Evolutionary conservation across 35 echinoderm and acorn worm genomes (phyloP), one percentile per base, ranked within the genome.

Genomic region (Anneissia japonica): DNA sequence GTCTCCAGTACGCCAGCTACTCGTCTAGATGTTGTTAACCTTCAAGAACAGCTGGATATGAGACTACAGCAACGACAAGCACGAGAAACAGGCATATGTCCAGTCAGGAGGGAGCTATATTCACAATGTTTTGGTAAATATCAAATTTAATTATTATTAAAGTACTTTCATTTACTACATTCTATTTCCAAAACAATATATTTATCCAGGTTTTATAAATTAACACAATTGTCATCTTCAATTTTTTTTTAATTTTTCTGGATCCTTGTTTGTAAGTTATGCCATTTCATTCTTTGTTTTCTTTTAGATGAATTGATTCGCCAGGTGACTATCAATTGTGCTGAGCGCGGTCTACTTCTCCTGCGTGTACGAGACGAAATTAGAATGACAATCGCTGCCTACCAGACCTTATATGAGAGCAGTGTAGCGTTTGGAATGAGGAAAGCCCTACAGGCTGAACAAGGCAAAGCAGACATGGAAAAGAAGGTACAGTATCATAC

Each of bases 1-100:
- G 96, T 99, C 36, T 99, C 96, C 34, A 99, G 96, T 87, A 99
- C 96, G 33, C 96, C 96, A 86, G 96, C 96, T 74, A 99, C 96
- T 19, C 39, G 96, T 74, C 92, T 99, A 82, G 96, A 99, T 77
- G 96, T 99, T 19, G 96, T 99, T 43, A 99, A 99, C 32, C 91
- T 99, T 13, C 96, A 99, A 76, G 96, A 99, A 79, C 96, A 99
- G 84, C 84, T 99, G 36, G 96, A 99, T 40, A 93, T 91, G 89
- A 99, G 89, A 84, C 80, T 99, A 34, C 96, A 99, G 73, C 96
- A 99, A 74, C 87, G 96, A 36, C 96, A 99, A 74, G 96, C 96
- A 51, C 83, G 96, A 46, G 96, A 99, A 83, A 99, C 96, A 0
- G 96, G 96, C 3, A 99, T 94, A 36, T 94, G 96, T 51, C 96